Percentiles rank a stretch among this genome's conserved stretches.
phyloP scores from a whole-genome alignment of 2,113 vertebrate genomes.

The Dipodomys stephensi region DNA sequence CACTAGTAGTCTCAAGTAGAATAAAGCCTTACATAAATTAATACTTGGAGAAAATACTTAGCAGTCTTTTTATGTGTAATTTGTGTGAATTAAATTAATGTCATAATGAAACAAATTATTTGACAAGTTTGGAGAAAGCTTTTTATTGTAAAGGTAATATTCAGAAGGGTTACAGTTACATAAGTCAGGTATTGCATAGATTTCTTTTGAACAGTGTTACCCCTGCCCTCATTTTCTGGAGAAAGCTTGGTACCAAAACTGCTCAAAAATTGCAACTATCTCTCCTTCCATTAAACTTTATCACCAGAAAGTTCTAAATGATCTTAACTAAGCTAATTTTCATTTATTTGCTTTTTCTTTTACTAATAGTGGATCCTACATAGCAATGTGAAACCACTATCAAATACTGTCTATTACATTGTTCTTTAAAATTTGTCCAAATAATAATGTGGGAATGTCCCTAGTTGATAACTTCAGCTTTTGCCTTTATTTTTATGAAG shows the following conservation, averaged over 20 bases:
- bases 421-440: not conserved
- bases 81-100: not conserved
- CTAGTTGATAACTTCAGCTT: not conserved
- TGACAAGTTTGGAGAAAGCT: not conserved
- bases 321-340: not conserved
- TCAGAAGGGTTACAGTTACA: no score
- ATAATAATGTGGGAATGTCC: not conserved
- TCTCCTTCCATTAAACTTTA: not conserved
- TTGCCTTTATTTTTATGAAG: constrained; percentile 20
- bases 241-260: no score
- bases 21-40: not conserved
- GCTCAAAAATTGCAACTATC: not conserved
- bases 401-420: not conserved
- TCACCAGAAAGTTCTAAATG: not conserved
- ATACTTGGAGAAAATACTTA: not conserved
- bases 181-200: no score
- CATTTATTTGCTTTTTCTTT: not conserved
- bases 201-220: no score
- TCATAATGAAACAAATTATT: not conserved
- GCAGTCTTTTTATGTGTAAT: not conserved
- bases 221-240: no score
- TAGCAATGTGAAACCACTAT: not conserved
- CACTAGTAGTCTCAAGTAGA: not conserved
- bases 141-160: no score
- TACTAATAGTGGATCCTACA: not conserved